Evolutionary conservation across 1,140 invertebrate genomes (phyloP), one percentile per base, ranked within the genome.

Genomic region (Brachionus asplanchnoidis): DNA sequence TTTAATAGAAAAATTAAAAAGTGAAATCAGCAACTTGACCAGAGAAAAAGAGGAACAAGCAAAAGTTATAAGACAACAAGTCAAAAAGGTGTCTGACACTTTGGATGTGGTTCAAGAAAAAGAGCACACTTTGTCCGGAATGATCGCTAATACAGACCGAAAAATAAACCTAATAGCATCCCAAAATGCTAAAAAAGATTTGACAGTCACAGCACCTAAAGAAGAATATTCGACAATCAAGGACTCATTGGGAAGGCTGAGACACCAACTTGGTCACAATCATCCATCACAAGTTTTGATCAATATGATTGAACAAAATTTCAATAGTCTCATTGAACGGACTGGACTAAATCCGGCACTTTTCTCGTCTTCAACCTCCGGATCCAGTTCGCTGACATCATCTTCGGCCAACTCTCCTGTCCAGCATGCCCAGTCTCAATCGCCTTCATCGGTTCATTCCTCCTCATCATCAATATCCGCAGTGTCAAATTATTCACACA

Each of bases 81-180:
- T 82, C 2, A 82, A 82, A 65, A 26, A 44, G 36, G 79, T 82
- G 9, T 65, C 79, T 12, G 53, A 68, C 17, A 82, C 53, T 5
- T 68, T 82, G 32, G 79, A 82, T 42, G 36, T 82, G 28, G 79
- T 82, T 17, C 53, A 82, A 68, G 65, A 82, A 46, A 82, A 82
- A 68, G 79, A 82, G 53, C 42, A 77, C 20, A 9, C 73, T 77
- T 77, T 77, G 20, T 77, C 79, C 5, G 53, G 79, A 17, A 82
- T 82, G 79, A 60, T 82, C 14, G 79, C 65, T 3, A 60, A 82
- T 17, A 36, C 79, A 32, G 79, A 82, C 26, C 32, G 65, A 44
- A 82, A 82, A 68, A 26, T 82, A 9, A 82, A 65, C 26, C 12
- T 82, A 1, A 68, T 68, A 9, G 42, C 79, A 40, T 40, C 53